A percentile compares a stretch with the other conserved stretches of the same genome.
Evolutionary conservation across 2,888 invertebrate genomes (phyloP).

Genomic region (Scaptomyza reducta): DNA sequence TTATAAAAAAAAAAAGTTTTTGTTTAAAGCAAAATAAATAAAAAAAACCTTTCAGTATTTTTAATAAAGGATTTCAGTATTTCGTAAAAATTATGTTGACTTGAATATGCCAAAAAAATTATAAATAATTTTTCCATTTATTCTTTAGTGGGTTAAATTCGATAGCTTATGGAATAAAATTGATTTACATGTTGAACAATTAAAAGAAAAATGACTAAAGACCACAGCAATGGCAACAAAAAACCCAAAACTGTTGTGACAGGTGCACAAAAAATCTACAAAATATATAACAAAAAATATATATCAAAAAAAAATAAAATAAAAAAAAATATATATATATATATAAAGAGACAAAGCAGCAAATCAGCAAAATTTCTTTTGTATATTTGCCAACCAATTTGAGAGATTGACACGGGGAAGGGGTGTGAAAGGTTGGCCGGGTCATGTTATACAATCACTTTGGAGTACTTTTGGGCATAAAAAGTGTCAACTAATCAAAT

Average conservation of each 20-base stretch:
- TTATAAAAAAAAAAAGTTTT: too few species aligned
- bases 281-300: background rate
- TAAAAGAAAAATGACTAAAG: background rate
- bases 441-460: conserved; percentile 36
- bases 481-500: conserved; percentile 79
- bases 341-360: too few species aligned
- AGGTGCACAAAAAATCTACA: conserved; percentile 19
- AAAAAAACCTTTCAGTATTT: too few species aligned
- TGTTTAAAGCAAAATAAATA: too few species aligned
- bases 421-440: background rate
- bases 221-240: background rate
- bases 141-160: background rate
- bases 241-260: background rate
- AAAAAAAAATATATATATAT: background rate
- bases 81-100: too few species aligned
- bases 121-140: too few species aligned
- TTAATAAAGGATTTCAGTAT: too few species aligned
- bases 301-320: background rate
- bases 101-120: too few species aligned
- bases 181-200: background rate
- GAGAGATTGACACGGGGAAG: conserved; percentile 10
- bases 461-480: conserved; percentile 31
- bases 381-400: conserved; percentile 53
- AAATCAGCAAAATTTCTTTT: conserved; percentile 39
- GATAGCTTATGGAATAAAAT: background rate